These are phyloP conservation scores for Colaptes auratus DNA, from an alignment of 2,113 vertebrate species.

Conservation along the genomic window DNA sequence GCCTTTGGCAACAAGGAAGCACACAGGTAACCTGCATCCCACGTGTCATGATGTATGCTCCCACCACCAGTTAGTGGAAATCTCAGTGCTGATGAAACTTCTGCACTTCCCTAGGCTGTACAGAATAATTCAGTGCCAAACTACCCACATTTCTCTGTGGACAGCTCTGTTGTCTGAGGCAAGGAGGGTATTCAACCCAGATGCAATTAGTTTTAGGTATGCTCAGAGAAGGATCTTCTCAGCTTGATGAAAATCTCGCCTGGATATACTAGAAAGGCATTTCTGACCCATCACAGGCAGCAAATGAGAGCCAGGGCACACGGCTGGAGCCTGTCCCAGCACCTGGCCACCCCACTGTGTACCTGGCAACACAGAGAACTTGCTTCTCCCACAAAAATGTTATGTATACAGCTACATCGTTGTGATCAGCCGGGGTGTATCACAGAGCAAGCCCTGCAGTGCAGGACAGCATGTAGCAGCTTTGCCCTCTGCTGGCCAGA, in stretches of 20 bases:
- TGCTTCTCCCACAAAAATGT: rapidly evolving
- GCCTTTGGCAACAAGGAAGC: neutral
- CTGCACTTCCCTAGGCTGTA: neutral
- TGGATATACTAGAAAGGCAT: neutral
- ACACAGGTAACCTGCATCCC: rapidly evolving
- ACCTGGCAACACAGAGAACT: neutral
- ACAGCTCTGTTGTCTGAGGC: neutral
- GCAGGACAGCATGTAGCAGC: neutral
- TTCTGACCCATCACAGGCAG: neutral
- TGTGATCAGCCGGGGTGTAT: rapidly evolving
- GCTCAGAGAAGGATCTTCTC: neutral
- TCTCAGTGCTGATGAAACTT: neutral
- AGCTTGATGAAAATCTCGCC: neutral
- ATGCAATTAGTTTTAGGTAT: neutral
- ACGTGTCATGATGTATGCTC: rapidly evolving
- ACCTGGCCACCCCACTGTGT: neutral
- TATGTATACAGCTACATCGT: rapidly evolving
- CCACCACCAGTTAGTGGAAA: neutral
- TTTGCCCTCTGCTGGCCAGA: slow-evolving; percentile 51
- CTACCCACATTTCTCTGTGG: neutral
- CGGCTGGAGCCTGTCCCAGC: no score
- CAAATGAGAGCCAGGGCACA: neutral
- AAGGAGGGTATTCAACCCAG: neutral
- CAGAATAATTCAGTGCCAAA: neutral
- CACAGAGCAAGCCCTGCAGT: neutral